A percentile compares a stretch with the other conserved stretches of the same genome.
These are phyloP conservation scores for Bradypodion pumilum DNA, from an alignment of 2,797 vertebrate genomes.

Conservation along the genomic window DNA sequence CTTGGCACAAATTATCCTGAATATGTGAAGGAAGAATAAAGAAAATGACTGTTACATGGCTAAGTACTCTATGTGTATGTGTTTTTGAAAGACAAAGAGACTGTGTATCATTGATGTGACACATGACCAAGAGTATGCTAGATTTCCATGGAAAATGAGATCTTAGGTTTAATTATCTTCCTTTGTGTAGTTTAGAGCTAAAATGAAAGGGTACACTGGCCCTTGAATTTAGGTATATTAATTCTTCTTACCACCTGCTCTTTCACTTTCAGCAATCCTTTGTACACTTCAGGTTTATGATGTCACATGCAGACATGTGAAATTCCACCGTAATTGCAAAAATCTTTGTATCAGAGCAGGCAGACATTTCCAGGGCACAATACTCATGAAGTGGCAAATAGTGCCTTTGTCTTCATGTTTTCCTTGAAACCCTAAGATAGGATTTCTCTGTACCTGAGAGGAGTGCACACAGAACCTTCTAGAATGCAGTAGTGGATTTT, in stretches of 20 bases:
- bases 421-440: no score
- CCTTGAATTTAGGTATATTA: no score
- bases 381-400: background rate
- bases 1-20: background rate
- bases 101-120: background rate
- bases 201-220: background rate
- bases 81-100: no score
- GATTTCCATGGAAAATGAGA: background rate
- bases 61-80: background rate
- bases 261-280: background rate
- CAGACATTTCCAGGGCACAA: background rate
- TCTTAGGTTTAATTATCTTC: background rate
- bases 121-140: background rate
- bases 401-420: no score
- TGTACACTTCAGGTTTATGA: background rate
- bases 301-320: background rate
- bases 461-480: no score
- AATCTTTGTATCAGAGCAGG: background rate
- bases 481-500: no score
- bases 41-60: no score
- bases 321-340: background rate
- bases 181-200: background rate
- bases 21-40: background rate
- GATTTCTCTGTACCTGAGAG: no score
- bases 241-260: background rate